Evolutionary conservation across 2,888 invertebrate species (phyloP).

Genomic region (Nomada hirtipes): DNA sequence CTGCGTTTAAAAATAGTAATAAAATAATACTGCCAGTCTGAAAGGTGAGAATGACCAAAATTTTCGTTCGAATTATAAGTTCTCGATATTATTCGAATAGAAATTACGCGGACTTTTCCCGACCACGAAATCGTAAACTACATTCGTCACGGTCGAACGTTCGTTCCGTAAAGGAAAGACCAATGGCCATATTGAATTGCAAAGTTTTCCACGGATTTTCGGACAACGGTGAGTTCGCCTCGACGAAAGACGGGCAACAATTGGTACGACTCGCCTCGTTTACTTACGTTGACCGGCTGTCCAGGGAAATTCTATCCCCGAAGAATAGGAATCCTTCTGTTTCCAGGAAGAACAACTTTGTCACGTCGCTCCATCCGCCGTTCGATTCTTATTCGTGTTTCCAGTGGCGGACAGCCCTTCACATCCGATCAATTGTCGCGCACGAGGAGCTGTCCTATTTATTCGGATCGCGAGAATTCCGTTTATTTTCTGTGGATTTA

Average conservation of each 20-base stretch:
- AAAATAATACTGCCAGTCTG: neutral
- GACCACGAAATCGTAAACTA: constrained; percentile 5
- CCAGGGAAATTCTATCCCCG: constrained; percentile 53
- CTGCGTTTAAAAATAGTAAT: neutral
- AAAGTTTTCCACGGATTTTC: constrained; percentile 62
- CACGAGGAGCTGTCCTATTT: neutral
- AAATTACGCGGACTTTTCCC: constrained; percentile 29
- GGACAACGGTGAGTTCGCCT: constrained; percentile 20
- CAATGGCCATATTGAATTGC: constrained; percentile 62
- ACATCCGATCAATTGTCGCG: constrained; percentile 15
- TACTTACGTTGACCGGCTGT: constrained; percentile 37
- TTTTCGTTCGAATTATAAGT: neutral
- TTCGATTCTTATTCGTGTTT: constrained; percentile 6
- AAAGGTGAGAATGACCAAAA: neutral
- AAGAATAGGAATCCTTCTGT: constrained; percentile 51
- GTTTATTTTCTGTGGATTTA: neutral
- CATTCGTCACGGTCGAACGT: constrained; percentile 35
- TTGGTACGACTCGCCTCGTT: constrained; percentile 54
- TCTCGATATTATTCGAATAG: constrained; percentile 24
- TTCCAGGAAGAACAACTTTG: constrained; percentile 36
- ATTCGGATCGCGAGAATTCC: neutral
- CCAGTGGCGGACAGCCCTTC: neutral
- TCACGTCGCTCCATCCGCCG: neutral
- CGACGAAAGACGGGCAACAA: constrained; percentile 40
- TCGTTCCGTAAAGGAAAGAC: constrained; percentile 34